These are phyloP conservation scores for Sternotherus odoratus DNA, from an alignment of 2,797 vertebrate genomes.

Conservation along the genomic window DNA sequence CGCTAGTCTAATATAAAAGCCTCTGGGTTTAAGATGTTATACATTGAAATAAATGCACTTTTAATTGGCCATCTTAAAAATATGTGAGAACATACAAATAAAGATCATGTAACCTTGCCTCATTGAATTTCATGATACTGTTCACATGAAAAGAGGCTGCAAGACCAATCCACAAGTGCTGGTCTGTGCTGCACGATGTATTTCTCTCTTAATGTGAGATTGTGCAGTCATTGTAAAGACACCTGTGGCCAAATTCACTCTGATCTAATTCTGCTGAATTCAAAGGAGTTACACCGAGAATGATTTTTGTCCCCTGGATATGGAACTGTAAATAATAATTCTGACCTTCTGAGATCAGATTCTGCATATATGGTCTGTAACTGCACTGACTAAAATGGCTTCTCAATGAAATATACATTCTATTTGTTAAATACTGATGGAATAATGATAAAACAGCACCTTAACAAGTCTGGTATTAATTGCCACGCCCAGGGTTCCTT, in stretches of 20 bases:
- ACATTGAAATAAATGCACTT: neutral
- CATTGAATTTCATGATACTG: neutral
- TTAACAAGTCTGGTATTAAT: neutral
- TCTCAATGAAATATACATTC: accelerated
- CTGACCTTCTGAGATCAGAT: neutral
- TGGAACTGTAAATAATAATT: neutral
- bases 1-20: neutral
- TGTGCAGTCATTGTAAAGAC: neutral
- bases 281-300: neutral
- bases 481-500: neutral
- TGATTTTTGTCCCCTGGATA: neutral
- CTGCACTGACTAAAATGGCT: neutral
- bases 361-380: neutral
- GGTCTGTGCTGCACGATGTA: neutral
- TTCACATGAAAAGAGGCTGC: neutral
- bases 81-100: neutral
- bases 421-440: neutral
- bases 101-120: neutral
- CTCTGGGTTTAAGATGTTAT: neutral
- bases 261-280: accelerated
- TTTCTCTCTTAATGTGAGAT: neutral
- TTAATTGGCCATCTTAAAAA: neutral
- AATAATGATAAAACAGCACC: neutral
- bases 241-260: neutral
- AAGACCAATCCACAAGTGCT: neutral